Evolutionary conservation across 2,797 vertebrate genomes (phyloP), one percentile per base, ranked within the genome.

Genomic region (Rhabdomys pumilio): DNA sequence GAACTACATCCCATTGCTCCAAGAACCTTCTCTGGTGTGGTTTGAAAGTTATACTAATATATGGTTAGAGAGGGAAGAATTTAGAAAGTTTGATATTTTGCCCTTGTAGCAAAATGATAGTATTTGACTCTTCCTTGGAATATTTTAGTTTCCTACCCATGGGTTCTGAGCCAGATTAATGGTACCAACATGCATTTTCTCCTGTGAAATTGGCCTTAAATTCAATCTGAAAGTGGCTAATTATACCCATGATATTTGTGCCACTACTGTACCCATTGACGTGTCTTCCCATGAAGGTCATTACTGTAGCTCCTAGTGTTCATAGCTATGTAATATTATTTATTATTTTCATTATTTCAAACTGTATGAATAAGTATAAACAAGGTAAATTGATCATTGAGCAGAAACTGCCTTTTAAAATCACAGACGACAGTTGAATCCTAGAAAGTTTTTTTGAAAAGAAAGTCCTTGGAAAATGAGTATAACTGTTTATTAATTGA

Each of bases 341-440:
- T 50, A 69, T n/a, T 34, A n/a, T 31, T 53, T 86, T 82, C 81
- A 93, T 83, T 89, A 2, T 79, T 63, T 94, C 96, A 93, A 95
- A 24, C 15, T 93, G 89, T 79, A 76, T 77, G 65, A 92, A 93
- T 97, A 55, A 92, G 73, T 76, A 89, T 15, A 73, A 87, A 13
- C 97, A 96, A 95, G 55, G 75, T 59, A 97, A 85, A 85, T 83
- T 95, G 79, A 95, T 98, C 59, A 91, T 81, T 95, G 96, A 61
- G 76, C 73, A 89, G 38, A 75, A 97, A 94, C 90, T 97, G 53
- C 61, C 75, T 96, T 94, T 96, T 86, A 5, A 55, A 95, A 90
- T 82, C 34, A 93, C 65, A 81, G 87, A 89, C 82, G 94, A 93
- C 92, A 88, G 38, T 26, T 61, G 85, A 96, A 95, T 96, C 97